These are phyloP conservation scores for Petaurus breviceps DNA, from an alignment of 2,113 vertebrate genomes.

Conservation along the genomic window DNA sequence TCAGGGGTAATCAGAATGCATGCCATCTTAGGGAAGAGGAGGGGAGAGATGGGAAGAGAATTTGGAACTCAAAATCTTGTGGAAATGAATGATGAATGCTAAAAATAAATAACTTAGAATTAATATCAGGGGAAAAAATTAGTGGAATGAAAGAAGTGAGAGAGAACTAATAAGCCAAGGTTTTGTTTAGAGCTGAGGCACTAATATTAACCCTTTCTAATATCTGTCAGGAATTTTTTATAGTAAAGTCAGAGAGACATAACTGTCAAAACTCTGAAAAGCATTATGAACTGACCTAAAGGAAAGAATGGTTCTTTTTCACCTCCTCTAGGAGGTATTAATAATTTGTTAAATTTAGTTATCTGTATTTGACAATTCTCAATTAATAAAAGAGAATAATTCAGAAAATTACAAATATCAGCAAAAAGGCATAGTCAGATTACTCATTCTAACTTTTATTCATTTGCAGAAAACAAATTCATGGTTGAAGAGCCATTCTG, in stretches of 20 bases:
- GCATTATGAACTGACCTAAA: not conserved
- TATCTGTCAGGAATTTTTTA: not conserved
- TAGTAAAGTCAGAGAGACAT: not conserved
- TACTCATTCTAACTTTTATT: not conserved
- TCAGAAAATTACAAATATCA: not conserved
- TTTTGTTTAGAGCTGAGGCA: not conserved
- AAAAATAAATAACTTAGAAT: too few relatives aligned
- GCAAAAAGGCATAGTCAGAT: not conserved
- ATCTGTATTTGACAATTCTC: not conserved
- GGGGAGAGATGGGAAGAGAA: too few relatives aligned
- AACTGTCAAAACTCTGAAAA: not conserved
- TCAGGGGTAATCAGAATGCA: too few relatives aligned
- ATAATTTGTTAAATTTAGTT: not conserved
- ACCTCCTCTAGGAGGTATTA: not conserved
- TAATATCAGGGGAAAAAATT: not conserved
- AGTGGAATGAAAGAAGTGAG: not conserved
- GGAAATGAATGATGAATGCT: too few relatives aligned
- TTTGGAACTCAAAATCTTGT: too few relatives aligned
- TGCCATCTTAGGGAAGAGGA: too few relatives aligned
- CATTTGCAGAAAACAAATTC: slow-evolving; percentile 60
- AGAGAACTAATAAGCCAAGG: not conserved
- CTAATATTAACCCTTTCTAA: not conserved
- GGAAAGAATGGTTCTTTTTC: not conserved
- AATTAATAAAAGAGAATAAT: not conserved
- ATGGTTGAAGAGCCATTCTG: slow-evolving; percentile 53